Evolutionary conservation across 2,113 vertebrate genomes (phyloP).

Genomic region (Sinocyclocheilus anophthalmus): DNA sequence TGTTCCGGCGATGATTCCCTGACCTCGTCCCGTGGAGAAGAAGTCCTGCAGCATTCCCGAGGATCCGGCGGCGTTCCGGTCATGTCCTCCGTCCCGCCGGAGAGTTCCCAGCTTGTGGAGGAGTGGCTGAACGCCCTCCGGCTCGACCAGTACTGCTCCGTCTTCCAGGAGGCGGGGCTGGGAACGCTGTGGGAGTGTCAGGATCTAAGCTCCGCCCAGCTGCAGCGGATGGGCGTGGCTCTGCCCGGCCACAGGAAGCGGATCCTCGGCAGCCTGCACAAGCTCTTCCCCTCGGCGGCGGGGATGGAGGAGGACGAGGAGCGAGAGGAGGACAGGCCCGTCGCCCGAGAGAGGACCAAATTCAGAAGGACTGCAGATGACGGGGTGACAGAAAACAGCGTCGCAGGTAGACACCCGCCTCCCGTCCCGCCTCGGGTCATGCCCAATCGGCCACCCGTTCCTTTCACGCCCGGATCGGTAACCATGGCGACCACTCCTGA

Average conservation of each 20-base stretch:
- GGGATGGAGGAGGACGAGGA: background rate
- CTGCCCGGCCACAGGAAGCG: slow-evolving; percentile 88
- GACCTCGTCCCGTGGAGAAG: background rate
- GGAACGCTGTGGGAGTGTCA: slow-evolving; percentile 75
- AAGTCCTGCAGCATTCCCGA: background rate
- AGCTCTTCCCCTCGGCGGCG: slow-evolving; percentile 60
- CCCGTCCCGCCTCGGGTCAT: slow-evolving; percentile 86
- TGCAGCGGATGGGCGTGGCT: slow-evolving; percentile 80
- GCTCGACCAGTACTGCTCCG: slow-evolving; percentile 84
- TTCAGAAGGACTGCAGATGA: no score
- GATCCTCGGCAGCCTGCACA: slow-evolving; percentile 83
- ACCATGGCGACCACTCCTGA: background rate
- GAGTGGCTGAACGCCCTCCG: slow-evolving; percentile 84
- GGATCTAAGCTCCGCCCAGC: slow-evolving; percentile 69
- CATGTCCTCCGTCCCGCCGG: slow-evolving; percentile 65
- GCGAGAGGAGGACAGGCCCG: slow-evolving; percentile 58
- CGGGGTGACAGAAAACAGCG: background rate
- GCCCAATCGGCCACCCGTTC: slow-evolving; percentile 77
- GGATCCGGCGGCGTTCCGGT: no score
- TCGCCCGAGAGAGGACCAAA: slow-evolving; percentile 80
- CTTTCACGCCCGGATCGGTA: slow-evolving; percentile 59
- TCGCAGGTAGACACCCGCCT: slow-evolving; percentile 57
- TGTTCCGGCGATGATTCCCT: slow-evolving; percentile 9
- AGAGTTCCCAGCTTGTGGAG: slow-evolving; percentile 59
- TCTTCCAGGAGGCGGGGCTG: slow-evolving; percentile 75